These are phyloP conservation scores for Battus philenor DNA, from an alignment of 1,140 invertebrate species.

Conservation along the genomic window DNA sequence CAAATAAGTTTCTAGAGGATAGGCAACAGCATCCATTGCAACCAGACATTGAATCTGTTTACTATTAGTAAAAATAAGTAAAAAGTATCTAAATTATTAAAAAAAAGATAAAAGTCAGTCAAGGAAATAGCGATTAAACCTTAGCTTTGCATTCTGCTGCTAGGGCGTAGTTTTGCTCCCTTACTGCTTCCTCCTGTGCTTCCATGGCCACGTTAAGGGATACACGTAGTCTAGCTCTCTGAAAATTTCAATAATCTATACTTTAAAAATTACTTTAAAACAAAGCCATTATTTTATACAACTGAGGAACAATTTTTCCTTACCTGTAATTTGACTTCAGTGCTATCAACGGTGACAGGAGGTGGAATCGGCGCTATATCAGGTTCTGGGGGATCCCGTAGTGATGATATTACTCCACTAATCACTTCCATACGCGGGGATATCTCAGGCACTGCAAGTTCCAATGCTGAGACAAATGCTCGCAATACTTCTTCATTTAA, in stretches of 20 bases:
- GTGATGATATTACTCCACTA: slow-evolving; percentile 42
- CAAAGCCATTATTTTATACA: not conserved
- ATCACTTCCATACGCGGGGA: slow-evolving; percentile 56
- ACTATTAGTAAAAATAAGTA: too few species aligned
- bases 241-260: slow-evolving; percentile 14
- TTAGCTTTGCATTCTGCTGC: slow-evolving; percentile 70
- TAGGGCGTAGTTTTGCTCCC: slow-evolving; percentile 63
- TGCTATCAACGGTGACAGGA: slow-evolving; percentile 37
- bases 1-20: too few species aligned
- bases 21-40: too few species aligned
- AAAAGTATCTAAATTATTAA: too few species aligned
- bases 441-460: slow-evolving; percentile 55
- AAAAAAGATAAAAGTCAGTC: too few species aligned
- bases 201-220: slow-evolving; percentile 71
- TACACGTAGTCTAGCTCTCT: slow-evolving; percentile 63
- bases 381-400: slow-evolving; percentile 54
- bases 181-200: slow-evolving; percentile 68
- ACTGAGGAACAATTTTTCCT: not conserved
- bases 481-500: slow-evolving; percentile 59
- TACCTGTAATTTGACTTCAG: slow-evolving; percentile 60
- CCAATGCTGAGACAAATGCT: slow-evolving; percentile 54
- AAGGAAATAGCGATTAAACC: too few species aligned
- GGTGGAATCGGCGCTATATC: slow-evolving; percentile 26
- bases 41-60: too few species aligned
- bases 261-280: not conserved